Evolutionary conservation across 2,888 invertebrate genomes (phyloP), one percentile per base, ranked within the genome.

Genomic region (Melikaiella ostensackeni): DNA sequence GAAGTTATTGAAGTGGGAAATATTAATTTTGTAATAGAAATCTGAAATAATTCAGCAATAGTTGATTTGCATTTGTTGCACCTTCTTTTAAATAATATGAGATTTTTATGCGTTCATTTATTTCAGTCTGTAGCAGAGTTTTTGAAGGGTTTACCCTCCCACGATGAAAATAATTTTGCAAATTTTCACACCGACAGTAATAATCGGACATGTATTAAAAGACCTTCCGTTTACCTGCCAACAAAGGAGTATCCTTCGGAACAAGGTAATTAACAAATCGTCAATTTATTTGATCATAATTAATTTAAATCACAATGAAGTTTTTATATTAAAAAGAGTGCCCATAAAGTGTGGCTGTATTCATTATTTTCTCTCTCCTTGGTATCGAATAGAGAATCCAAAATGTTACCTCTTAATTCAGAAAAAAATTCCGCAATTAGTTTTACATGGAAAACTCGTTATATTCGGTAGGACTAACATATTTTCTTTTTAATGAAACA

Each of bases 191-290:
- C 96, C 76, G 98, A 98, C 88, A 95, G 95, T 89, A 96, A 96
- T 55, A 96, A 95, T 86, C 94, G 96, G 89, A 95, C 96, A 77
- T 95, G 96, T 86, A 94, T 96, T 46, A 97, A 97, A 92, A 94
- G 97, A 88, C 97, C 98, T 66, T 96, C 98, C 30, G 96, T 98
- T 78, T 98, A 98, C 92, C 94, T 98, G 83, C 97, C 97, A 64
- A 98, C 98, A 61, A 97, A 96, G 92, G 98, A 98, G 89, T 96
- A 96, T 90, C 97, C 98, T 83, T 96, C 97, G 74, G 97, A 98
- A 92, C 98, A 98, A 94, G 95, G 97, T 97, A 93, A 93, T 93
- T 91, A 75, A 70, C 74, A 57, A 76, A 64, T 50, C 77, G 38
- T 46, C 21, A 1, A 73, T 16, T 55, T 59, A 27, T 59, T 5